phyloP scores from a whole-genome alignment of 2,113 vertebrate species.

The Alectura lathami region DNA sequence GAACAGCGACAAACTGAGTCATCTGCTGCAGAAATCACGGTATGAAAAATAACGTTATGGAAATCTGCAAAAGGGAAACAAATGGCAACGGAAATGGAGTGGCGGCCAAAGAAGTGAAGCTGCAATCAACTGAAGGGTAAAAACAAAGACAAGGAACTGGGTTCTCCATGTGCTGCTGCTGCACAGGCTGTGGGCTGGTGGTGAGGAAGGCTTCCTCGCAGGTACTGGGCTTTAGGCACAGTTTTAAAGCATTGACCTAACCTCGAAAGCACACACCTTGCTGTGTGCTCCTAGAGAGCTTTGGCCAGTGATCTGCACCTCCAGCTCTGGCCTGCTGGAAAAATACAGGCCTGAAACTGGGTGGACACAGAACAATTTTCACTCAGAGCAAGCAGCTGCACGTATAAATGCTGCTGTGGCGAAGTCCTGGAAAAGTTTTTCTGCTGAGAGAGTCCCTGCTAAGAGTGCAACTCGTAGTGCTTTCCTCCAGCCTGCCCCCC shows the following conservation, averaged over 20 bases:
- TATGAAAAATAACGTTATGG: not conserved
- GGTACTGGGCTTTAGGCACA: not conserved
- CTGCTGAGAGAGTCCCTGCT: not conserved
- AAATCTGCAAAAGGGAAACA: not conserved
- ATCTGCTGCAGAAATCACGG: not conserved
- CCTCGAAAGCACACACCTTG: too few relatives aligned
- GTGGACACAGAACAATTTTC: not conserved
- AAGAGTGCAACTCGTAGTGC: not conserved
- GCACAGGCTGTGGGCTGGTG: accelerated
- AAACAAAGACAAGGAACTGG: not conserved
- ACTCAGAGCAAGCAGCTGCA: not conserved
- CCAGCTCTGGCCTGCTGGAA: not conserved
- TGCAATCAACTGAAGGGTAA: not conserved
- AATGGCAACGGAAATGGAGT: not conserved
- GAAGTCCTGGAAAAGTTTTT: not conserved
- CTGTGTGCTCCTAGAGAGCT: not conserved
- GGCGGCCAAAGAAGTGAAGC: not conserved
- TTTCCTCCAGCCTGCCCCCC: not conserved
- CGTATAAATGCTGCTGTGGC: accelerated
- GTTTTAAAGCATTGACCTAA: not conserved
- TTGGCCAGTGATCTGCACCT: accelerated
- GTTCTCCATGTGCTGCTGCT: not conserved
- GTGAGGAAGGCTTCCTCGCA: not conserved
- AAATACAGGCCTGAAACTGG: not conserved
- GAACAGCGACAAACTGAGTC: not conserved